Evolutionary conservation across 1,140 invertebrate species (phyloP), one percentile per base, ranked within the genome.

Genomic region (Neotoxoptera formosana): DNA sequence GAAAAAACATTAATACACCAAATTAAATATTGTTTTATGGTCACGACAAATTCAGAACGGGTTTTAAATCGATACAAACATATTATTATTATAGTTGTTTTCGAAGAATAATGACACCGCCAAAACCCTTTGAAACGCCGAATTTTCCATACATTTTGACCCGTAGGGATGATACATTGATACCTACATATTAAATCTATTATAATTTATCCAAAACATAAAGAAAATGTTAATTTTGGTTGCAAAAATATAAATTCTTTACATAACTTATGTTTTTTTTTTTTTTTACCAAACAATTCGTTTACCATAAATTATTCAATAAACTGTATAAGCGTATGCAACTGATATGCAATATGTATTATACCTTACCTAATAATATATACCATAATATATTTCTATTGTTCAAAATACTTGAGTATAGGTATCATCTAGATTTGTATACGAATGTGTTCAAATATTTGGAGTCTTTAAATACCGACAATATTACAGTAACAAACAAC

Each of bases 251-350:
- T 6, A n/a, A 87, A 47, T 87, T 87, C 84, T n/a, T 87, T 25
- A 47, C 23, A 48, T 86, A 76, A 76, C 30, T 76, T 86, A 47
- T 1, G 11, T 1, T 86, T 45, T 45, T 84, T 84, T 84, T 41
- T 84, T 41, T 25, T 86, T 41, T 84, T 7, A 67, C 23, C 23
- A 14, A 86, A 86, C 83, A 45, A 86, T 86, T 86, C 83, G 41
- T 45, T 87, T 87, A 87, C 86, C 3, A 87, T 87, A n/a, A 87
- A 87, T 87, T 48, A 87, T 87, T 87, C 84, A 87, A 87, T 87
- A 48, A 45, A 48, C 20, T 87, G 45, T 34, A 51, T n/a, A 86
- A 86, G 8, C 60, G 30, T 25, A 47, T 47, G 84, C 23, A 47
- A 86, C 84, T 45, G 60, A 76, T 76, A 76, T 76, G 36, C 4